phyloP scores from a whole-genome alignment of 2,797 vertebrate species.

The Echeneis naucrates region DNA sequence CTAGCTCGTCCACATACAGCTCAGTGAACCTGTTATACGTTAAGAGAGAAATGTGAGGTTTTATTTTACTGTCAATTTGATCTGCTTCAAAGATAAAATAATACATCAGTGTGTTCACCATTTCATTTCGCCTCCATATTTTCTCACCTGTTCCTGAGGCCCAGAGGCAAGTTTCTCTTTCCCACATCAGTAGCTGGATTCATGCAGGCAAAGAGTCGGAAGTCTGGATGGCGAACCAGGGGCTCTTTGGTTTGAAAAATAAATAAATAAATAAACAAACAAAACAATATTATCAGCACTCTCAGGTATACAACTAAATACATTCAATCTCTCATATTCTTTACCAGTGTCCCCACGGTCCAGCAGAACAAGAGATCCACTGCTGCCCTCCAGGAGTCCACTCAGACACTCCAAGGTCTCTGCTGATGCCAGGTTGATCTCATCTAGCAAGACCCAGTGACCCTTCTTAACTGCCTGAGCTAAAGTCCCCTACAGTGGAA shows the following conservation, averaged over 20 bases:
- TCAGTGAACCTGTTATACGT: constrained; percentile 90
- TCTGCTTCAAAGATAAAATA: neutral
- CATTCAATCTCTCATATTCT: neutral
- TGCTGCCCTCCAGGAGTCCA: constrained; percentile 93
- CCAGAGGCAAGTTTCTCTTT: constrained; percentile 95
- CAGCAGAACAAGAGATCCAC: constrained; percentile 92
- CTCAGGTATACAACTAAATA: neutral
- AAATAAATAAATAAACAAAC: constrained; percentile 16
- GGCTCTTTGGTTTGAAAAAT: constrained; percentile 82
- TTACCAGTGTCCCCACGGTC: constrained; percentile 97
- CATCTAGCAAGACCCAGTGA: constrained; percentile 97
- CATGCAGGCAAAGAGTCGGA: constrained; percentile 97
- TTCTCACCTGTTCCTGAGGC: constrained; percentile 94
- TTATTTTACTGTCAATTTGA: neutral
- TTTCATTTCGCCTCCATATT: neutral
- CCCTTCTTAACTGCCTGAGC: constrained; percentile 96
- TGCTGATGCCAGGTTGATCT: constrained; percentile 96
- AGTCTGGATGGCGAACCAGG: constrained; percentile 92
- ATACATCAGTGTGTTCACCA: no score
- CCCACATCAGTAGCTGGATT: constrained; percentile 98
- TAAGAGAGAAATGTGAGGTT: neutral
- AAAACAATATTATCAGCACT: neutral
- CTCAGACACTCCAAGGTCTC: constrained; percentile 97
- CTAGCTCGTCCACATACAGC: constrained; percentile 95
- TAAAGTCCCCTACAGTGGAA: constrained; percentile 88